Conservation (phyloP, 2,888 invertebrate species). For the Acrobasis suavella region DNA sequence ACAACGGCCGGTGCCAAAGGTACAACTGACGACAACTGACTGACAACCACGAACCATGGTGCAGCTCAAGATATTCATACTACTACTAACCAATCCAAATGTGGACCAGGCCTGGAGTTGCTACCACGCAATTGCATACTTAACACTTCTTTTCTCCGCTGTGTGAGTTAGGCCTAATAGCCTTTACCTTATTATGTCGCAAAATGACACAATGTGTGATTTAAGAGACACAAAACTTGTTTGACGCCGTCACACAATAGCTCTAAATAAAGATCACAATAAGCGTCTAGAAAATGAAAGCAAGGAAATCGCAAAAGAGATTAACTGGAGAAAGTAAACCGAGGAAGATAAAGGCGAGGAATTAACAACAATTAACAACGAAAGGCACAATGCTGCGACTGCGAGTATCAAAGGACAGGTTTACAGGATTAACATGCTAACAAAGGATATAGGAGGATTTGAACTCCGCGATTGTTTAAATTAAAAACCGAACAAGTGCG, state of each 20-base stretch:
- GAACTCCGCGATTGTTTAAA: conserved; percentile 51
- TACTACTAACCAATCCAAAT: too few species aligned
- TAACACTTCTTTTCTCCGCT: too few species aligned
- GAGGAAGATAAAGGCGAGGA: conserved; percentile 41
- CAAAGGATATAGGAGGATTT: conserved; percentile 61
- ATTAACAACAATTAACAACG: conserved; percentile 54
- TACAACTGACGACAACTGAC: too few species aligned
- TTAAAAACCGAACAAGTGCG: conserved; percentile 42
- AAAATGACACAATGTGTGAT: neutral
- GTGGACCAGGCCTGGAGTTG: too few species aligned
- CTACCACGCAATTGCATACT: too few species aligned
- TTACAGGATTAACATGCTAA: conserved; percentile 53
- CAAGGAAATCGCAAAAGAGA: conserved; percentile 35
- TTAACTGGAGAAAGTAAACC: conserved; percentile 39
- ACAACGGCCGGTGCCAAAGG: too few species aligned
- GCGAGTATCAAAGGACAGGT: conserved; percentile 48
- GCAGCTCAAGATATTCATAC: too few species aligned
- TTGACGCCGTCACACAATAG: neutral
- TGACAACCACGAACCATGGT: too few species aligned
- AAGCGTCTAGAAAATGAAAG: conserved; percentile 13
- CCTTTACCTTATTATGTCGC: neutral
- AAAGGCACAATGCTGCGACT: conserved; percentile 42
- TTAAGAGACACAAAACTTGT: conserved; percentile 3
- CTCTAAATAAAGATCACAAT: conserved; percentile 7
- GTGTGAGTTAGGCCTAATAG: too few species aligned